phyloP scores from a whole-genome alignment of 2,113 vertebrate genomes.

The Lamprologus tigripictilis region DNA sequence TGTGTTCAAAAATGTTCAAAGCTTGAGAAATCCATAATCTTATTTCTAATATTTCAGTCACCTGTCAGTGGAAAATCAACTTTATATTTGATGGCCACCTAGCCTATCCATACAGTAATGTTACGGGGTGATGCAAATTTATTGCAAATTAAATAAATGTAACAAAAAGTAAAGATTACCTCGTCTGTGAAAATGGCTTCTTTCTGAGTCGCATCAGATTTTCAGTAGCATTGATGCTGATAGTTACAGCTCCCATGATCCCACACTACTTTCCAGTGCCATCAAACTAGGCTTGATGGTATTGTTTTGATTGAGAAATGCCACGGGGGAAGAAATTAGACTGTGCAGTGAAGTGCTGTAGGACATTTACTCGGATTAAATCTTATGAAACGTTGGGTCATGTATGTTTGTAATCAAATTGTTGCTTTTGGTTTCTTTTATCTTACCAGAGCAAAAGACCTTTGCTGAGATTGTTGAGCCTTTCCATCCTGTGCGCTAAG shows the following conservation, averaged over 20 bases:
- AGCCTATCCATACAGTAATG: background rate
- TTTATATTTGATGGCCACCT: background rate
- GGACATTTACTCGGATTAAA: background rate
- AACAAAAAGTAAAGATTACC: background rate
- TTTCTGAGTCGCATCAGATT: background rate
- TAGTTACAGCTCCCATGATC: background rate
- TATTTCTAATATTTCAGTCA: background rate
- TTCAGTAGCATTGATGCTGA: background rate
- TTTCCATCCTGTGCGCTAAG: constrained; percentile 82
- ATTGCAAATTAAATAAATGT: background rate
- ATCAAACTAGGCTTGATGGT: background rate
- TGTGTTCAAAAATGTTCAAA: background rate
- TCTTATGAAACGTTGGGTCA: background rate
- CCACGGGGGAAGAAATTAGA: background rate
- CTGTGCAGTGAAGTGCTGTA: background rate
- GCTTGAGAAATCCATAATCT: background rate
- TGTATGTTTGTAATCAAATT: background rate
- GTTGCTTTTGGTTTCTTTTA: background rate
- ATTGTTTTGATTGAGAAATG: background rate
- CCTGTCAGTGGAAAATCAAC: background rate
- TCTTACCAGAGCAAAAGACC: constrained; percentile 74
- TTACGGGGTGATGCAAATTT: background rate
- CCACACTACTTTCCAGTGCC: background rate
- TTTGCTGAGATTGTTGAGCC: constrained; percentile 78
- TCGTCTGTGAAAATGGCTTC: background rate